Percentiles rank a stretch among this genome's conserved stretches.
These are phyloP conservation scores for Polypterus bichir DNA, from an alignment of 2,113 vertebrate species.

Conservation along the genomic window DNA sequence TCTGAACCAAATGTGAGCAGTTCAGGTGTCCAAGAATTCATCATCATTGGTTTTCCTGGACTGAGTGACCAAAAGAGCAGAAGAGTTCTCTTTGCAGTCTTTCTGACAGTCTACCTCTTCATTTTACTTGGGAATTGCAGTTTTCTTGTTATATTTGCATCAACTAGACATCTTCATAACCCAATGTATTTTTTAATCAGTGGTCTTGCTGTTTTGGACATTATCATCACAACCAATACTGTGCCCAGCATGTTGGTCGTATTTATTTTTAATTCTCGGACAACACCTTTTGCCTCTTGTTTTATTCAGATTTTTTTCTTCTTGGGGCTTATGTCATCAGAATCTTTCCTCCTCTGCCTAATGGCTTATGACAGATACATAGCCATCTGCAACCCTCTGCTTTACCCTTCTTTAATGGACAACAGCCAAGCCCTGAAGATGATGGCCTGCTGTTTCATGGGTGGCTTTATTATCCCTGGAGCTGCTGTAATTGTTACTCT, in stretches of 20 bases:
- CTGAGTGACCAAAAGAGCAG: not conserved
- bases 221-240: constrained; percentile 12
- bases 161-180: constrained; percentile 8
- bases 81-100: not conserved
- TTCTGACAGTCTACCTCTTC: not conserved
- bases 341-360: constrained; percentile 10
- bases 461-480: too few species aligned
- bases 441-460: too few species aligned
- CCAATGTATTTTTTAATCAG: constrained; percentile 24
- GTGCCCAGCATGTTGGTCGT: constrained; percentile 13
- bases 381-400: too few species aligned
- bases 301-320: constrained; percentile 19
- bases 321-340: constrained; percentile 9
- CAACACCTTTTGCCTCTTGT: constrained; percentile 17
- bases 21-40: not conserved
- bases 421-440: not conserved
- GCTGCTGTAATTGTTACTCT: too few species aligned
- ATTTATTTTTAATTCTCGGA: not conserved
- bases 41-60: constrained; percentile 1
- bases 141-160: constrained; percentile 9
- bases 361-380: too few species aligned
- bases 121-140: constrained; percentile 18
- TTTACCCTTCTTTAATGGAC: constrained; percentile 12
- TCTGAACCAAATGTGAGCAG: too few species aligned
- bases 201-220: constrained; percentile 17